Evolutionary conservation across 2,797 vertebrate species (phyloP).

Genomic region (Prunella strophiata): DNA sequence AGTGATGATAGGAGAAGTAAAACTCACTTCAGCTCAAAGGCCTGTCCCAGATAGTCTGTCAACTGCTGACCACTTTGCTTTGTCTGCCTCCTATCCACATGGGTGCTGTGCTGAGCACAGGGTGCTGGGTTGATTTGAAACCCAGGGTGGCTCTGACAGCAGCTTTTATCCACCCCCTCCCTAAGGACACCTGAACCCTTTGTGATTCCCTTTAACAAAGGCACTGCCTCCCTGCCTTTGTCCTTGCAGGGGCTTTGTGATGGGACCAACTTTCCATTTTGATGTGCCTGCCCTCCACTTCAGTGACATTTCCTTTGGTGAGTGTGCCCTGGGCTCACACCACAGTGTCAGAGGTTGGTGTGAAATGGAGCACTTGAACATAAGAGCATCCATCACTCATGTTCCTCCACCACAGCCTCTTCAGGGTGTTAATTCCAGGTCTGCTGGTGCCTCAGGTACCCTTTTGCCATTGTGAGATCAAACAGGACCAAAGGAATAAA

Average conservation of each 20-base stretch:
- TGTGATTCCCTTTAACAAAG: background rate
- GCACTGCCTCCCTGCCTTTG: background rate
- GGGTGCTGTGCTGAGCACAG: background rate
- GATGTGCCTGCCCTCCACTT: too few relatives aligned
- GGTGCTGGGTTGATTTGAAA: background rate
- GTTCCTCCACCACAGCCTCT: too few relatives aligned
- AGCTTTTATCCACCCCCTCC: accelerated
- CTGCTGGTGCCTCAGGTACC: too few relatives aligned
- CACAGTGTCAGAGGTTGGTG: too few relatives aligned
- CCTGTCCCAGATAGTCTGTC: background rate
- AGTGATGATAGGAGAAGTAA: background rate
- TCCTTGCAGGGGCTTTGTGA: slow-evolving; percentile 84
- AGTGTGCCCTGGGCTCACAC: too few relatives aligned
- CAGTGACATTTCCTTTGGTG: background rate
- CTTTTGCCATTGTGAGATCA: too few relatives aligned
- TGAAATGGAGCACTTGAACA: too few relatives aligned
- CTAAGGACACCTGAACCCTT: accelerated
- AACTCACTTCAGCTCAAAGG: background rate
- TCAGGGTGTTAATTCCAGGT: too few relatives aligned
- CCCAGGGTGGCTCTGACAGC: background rate
- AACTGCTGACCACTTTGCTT: background rate
- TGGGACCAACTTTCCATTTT: slow-evolving; percentile 80
- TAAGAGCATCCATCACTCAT: too few relatives aligned
- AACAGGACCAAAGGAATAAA: too few relatives aligned
- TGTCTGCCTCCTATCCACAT: background rate